A percentile compares a stretch with the other conserved stretches of the same genome.
Conservation (phyloP, 2,797 vertebrate species). For the Calcarius lapponicus region DNA sequence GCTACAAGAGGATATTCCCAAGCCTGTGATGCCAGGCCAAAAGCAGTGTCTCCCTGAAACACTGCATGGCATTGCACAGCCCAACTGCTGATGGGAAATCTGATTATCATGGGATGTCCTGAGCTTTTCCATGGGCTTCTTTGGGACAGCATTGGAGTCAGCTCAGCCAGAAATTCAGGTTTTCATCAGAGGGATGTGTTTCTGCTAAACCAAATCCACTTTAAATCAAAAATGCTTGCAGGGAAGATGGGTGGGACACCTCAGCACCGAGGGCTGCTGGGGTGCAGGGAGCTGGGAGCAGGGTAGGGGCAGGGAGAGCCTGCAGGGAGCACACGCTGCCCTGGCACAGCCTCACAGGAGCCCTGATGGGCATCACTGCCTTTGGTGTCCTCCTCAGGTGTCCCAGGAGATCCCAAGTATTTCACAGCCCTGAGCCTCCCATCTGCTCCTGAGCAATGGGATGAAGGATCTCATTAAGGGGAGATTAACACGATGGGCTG, state of each 20-base stretch:
- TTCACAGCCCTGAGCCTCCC: slow-evolving; percentile 23
- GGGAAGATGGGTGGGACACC: background rate
- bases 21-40: background rate
- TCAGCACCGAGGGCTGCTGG: background rate
- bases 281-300: background rate
- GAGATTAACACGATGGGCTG: background rate
- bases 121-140: background rate
- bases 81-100: background rate
- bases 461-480: slow-evolving; percentile 43
- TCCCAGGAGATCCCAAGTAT: background rate
- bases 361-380: accelerated
- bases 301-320: background rate
- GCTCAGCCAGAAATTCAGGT: background rate
- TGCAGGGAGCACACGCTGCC: background rate
- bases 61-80: background rate
- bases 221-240: background rate
- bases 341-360: background rate
- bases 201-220: background rate
- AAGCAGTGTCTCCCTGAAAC: background rate
- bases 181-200: accelerated
- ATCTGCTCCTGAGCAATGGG: slow-evolving; percentile 8
- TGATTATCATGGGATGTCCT: background rate
- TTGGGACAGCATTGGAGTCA: background rate
- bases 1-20: background rate
- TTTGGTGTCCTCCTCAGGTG: background rate